Evolutionary conservation across 2,797 vertebrate species (phyloP).

Genomic region (Heliangelus exortis): DNA sequence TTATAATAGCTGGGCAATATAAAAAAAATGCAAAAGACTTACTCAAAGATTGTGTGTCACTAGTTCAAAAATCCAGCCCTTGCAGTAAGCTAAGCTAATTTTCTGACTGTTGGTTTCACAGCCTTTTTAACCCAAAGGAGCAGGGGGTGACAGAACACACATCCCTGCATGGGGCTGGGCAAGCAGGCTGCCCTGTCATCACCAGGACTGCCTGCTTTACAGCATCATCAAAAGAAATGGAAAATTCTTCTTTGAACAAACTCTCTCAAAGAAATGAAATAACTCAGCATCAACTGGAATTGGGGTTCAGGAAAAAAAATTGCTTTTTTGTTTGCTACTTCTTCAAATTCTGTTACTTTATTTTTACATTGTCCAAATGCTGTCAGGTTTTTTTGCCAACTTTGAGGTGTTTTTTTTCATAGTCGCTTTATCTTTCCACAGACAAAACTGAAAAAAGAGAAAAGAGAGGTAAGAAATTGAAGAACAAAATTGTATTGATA

Average conservation of each 20-base stretch:
- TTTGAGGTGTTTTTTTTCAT: neutral
- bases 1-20: neutral
- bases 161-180: neutral
- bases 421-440: neutral
- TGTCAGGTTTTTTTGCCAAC: neutral
- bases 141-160: neutral
- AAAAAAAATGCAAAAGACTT: neutral
- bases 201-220: neutral
- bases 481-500: neutral
- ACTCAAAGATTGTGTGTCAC: neutral
- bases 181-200: accelerated
- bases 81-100: neutral
- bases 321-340: neutral
- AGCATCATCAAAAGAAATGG: neutral
- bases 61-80: conserved; percentile 4
- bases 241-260: neutral
- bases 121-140: neutral
- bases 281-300: neutral
- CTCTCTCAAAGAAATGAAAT: accelerated
- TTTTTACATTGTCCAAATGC: neutral
- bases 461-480: neutral
- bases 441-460: neutral
- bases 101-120: conserved; percentile 13
- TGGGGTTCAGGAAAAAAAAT: neutral
- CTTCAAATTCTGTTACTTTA: neutral